Conservation (phyloP, 2,113 vertebrate genomes). For the Asarcornis scutulata region DNA sequence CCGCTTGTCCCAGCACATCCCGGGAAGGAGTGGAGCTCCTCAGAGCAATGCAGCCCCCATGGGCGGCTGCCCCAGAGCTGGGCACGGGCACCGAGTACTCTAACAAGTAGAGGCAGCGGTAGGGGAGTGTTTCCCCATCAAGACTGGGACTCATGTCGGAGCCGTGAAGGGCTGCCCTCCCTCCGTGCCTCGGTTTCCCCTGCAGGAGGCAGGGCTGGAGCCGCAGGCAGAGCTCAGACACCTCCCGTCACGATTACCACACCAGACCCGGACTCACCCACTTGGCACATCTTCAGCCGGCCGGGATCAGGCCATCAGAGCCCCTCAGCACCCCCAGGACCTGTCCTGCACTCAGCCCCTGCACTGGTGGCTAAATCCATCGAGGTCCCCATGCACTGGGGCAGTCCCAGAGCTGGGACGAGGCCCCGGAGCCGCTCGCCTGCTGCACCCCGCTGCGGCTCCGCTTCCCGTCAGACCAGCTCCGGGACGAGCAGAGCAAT, state of each 20-base stretch:
- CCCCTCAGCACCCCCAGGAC: accelerated
- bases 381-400: accelerated
- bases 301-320: background rate
- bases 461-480: constrained; percentile 66
- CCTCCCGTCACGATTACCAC: accelerated
- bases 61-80: accelerated
- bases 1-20: too few species aligned
- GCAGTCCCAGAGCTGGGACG: background rate
- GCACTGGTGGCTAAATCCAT: accelerated
- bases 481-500: background rate
- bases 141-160: background rate
- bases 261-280: constrained; percentile 39
- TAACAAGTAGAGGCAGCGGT: accelerated
- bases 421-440: background rate
- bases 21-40: background rate
- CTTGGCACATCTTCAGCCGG: constrained; percentile 66
- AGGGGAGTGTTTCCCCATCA: accelerated
- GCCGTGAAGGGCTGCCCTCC: background rate
- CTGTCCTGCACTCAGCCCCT: background rate
- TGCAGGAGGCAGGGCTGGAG: background rate
- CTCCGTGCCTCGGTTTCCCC: constrained; percentile 2
- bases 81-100: accelerated
- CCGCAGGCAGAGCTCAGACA: background rate
- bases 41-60: accelerated
- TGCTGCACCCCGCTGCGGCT: background rate